Conservation (phyloP, 1,140 invertebrate species). For the Macrobrachium nipponense region DNA sequence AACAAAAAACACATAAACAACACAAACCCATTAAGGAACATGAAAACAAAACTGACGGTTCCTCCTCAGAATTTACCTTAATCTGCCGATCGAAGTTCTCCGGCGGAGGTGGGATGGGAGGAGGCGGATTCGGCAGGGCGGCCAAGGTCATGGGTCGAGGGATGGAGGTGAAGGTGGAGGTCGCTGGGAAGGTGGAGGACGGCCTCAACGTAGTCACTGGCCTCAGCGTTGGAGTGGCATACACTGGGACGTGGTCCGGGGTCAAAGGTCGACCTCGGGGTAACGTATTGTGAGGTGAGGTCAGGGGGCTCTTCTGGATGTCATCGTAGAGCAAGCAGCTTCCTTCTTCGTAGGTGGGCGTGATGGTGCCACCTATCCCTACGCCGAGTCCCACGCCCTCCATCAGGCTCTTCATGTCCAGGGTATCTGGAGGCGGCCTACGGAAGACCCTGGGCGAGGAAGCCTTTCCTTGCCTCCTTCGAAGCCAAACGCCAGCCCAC, state of each 20-base stretch:
- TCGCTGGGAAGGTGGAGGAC: constrained; percentile 33
- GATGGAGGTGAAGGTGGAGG: constrained; percentile 20
- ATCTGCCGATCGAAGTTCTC: constrained; percentile 40
- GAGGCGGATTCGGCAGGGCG: constrained; percentile 29
- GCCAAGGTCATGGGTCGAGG: constrained; percentile 33
- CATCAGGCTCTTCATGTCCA: constrained; percentile 60
- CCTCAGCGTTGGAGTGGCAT: constrained; percentile 18
- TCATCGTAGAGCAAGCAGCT: constrained; percentile 53
- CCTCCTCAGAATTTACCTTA: background rate
- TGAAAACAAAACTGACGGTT: background rate
- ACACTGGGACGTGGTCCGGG: background rate
- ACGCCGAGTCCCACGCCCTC: constrained; percentile 41
- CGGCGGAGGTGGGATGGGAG: constrained; percentile 27
- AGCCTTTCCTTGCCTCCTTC: constrained; percentile 29
- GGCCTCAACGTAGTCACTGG: constrained; percentile 15
- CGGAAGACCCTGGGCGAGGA: constrained; percentile 52
- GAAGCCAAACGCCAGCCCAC: constrained; percentile 52
- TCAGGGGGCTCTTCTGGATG: constrained; percentile 41
- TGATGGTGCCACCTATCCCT: constrained; percentile 22
- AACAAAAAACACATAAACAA: too few species aligned
- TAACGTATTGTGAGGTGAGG: background rate
- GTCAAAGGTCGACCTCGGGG: background rate
- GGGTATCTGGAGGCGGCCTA: constrained; percentile 48
- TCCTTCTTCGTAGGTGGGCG: constrained; percentile 51
- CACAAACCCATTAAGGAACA: background rate